Conservation (phyloP, 2,113 vertebrate species). For the Chloropsis cyanopogon region DNA sequence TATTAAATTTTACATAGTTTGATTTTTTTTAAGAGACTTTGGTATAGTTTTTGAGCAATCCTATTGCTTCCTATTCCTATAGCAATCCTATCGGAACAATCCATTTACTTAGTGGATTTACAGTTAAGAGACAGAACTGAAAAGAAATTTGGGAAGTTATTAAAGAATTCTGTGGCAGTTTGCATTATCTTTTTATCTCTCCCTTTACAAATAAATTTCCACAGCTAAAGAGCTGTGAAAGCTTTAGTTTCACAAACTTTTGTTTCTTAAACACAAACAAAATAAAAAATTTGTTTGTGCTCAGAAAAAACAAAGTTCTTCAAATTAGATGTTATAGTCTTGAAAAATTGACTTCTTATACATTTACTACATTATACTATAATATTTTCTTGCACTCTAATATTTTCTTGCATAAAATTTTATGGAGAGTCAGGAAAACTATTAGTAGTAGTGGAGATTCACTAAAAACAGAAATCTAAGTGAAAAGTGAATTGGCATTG, state of each 20-base stretch:
- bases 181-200: neutral
- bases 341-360: neutral
- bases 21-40: neutral
- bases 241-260: neutral
- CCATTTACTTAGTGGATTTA: neutral
- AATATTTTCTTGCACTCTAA: neutral
- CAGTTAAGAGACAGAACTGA: neutral
- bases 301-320: neutral
- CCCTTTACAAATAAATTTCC: neutral
- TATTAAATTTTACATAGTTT: neutral
- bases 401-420: neutral
- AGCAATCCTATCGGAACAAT: too few relatives aligned
- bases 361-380: neutral
- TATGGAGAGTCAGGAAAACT: neutral
- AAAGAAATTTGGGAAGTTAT: neutral
- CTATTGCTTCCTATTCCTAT: neutral
- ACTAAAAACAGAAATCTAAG: neutral
- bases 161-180: neutral
- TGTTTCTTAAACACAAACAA: neutral
- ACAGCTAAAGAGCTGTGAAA: neutral
- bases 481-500: neutral
- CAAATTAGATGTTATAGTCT: neutral
- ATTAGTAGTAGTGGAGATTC: neutral
- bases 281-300: neutral
- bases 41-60: neutral